Evolutionary conservation across 2,797 vertebrate genomes (phyloP), one percentile per base, ranked within the genome.

Genomic region (Platyrinchus mystaceus): DNA sequence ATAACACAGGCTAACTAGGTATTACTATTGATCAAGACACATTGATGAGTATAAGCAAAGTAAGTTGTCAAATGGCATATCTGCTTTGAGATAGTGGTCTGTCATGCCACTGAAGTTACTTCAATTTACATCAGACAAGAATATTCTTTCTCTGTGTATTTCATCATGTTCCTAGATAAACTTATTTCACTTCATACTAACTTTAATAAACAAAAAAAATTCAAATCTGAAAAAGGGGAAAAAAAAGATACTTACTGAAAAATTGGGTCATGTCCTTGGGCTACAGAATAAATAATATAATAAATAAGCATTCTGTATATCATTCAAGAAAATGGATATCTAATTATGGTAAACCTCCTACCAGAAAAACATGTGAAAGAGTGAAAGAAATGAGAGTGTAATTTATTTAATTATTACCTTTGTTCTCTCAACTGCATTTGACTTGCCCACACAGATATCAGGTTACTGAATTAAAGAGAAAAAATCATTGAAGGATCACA

Each of bases 361-460:
- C 9, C 12, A 70, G 47, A 70, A 75, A 74, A 41, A 16, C 4
- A 21, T 70, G 6, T 22, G 15, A 73, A 80, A 88, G 47, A 12
- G 1, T 64, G 14, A 36, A 32, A 73, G 32, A 80, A 60, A 39
- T 1, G 26, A 46, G 3, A 4, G 17, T 30, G 14, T 7, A 2
- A 56, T 80, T 60, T 49, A 17, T 47, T 64, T 70, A 39, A 41
- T 76, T 52, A 41, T 49, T 77, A 26, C 14, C 21, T 67, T 63
- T 11, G 1, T 50, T 78, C 8, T 87, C 9, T 70, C 15, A 53
- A 21, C 7, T 62, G 15, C 3, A 3, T 32, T 32, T 13, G 14
- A 32, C 17, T 6, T 28, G 5, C 3, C 3, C 8, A 14, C 2
- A 22, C 6, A 7, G 2, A 5, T 14, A 43, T 1, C 2, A 18